A percentile compares a stretch with the other conserved stretches of the same genome.
Conservation (phyloP, 2,888 invertebrate genomes). For the Philhelius pedissequus region DNA sequence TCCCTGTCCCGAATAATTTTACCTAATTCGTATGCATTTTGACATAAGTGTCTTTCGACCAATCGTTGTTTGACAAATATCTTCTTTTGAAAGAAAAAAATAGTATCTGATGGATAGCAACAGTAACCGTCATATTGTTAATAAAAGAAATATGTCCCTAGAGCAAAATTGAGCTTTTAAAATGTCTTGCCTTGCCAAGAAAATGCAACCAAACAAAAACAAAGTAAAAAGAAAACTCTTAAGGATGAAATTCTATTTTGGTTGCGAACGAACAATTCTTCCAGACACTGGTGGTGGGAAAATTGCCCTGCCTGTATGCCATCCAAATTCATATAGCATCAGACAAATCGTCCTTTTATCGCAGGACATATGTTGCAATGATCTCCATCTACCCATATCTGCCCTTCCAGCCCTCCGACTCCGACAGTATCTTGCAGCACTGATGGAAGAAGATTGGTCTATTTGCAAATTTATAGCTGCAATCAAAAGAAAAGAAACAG, state of each 20-base stretch:
- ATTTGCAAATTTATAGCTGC: slow-evolving; percentile 66
- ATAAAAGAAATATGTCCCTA: not conserved
- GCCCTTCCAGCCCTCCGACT: not conserved
- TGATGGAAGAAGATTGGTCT: slow-evolving; percentile 54
- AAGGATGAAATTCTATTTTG: not conserved
- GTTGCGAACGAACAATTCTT: not conserved
- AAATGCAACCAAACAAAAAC: not conserved
- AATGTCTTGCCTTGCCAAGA: not conserved
- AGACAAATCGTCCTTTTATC: slow-evolving; percentile 66
- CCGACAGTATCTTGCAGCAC: not conserved
- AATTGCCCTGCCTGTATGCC: not conserved
- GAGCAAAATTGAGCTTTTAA: slow-evolving; percentile 18
- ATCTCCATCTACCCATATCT: slow-evolving; percentile 20
- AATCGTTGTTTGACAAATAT: too few species aligned
- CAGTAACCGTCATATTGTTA: too few species aligned
- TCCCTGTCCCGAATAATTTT: too few species aligned
- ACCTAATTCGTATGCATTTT: too few species aligned
- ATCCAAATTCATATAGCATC: slow-evolving; percentile 30
- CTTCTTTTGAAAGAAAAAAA: not conserved
- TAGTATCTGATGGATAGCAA: too few species aligned
- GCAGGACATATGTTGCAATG: slow-evolving; percentile 65
- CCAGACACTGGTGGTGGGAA: not conserved
- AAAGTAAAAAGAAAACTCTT: not conserved
- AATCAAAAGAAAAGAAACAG: slow-evolving; percentile 62
- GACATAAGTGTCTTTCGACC: too few species aligned